Conservation (phyloP, 2,888 invertebrate genomes). For the Tenthredo scrophulariae region DNA sequence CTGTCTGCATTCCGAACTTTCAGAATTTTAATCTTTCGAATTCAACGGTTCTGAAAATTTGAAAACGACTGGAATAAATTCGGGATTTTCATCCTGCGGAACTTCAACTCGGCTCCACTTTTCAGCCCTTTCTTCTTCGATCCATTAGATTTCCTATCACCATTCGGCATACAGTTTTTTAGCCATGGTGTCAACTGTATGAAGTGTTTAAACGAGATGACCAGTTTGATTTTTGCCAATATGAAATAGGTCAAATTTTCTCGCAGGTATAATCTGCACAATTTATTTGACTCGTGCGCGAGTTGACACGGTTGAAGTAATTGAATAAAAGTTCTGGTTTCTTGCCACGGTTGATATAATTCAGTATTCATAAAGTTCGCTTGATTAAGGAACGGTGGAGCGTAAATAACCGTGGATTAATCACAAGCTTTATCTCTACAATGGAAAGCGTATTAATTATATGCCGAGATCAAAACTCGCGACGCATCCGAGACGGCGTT, state of each 20-base stretch:
- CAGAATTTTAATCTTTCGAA: too few species aligned
- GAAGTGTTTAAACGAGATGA: too few species aligned
- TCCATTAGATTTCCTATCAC: too few species aligned
- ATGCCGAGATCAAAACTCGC: not conserved
- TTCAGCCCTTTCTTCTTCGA: too few species aligned
- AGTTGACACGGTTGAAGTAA: constrained; percentile 4
- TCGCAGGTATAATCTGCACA: not conserved
- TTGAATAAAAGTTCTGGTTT: not conserved
- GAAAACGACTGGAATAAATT: too few species aligned
- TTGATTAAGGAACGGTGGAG: not conserved
- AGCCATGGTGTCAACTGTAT: too few species aligned
- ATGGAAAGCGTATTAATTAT: not conserved
- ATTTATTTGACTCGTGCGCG: not conserved
- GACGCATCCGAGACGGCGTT: not conserved
- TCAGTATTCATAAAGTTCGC: not conserved
- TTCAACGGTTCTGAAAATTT: too few species aligned
- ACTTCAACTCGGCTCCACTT: too few species aligned
- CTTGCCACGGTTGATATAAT: too few species aligned
- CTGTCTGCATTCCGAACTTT: too few species aligned
- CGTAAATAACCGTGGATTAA: not conserved
- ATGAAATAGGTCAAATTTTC: not conserved
- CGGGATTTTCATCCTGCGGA: too few species aligned
- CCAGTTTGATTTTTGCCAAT: not conserved
- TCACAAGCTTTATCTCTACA: not conserved
- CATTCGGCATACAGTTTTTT: too few species aligned